Evolutionary conservation across 1,140 invertebrate genomes (phyloP), one percentile per base, ranked within the genome.

Genomic region (Ladona fulva): DNA sequence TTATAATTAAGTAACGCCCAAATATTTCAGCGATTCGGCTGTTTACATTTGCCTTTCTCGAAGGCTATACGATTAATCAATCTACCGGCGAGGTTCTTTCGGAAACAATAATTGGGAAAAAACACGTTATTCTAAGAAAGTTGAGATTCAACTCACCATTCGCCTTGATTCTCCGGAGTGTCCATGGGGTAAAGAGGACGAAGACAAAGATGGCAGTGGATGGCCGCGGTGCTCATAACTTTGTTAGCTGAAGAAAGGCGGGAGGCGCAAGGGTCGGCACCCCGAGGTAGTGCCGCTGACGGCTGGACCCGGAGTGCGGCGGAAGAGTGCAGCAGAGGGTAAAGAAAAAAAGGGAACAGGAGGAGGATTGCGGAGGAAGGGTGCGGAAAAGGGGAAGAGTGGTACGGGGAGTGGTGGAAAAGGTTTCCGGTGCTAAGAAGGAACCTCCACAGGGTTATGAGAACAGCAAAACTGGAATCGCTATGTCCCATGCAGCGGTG

Each of bases 381-480:
- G 52, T 16, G 52, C 52, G 52, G n/a, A 66, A 66, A 22, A 6
- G n/a, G 52, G 19, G 44, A 52, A 19, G 44, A 19, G 12, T 22
- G 52, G 52, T 19, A 12, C 16, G 52, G 52, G 16, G 52, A 3
- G n/a, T 16, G 52, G 16, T 3, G 52, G n/a, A 66, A 22, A 66
- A 16, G 52, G 52, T 12, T 66, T 16, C 16, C 52, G 52, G 52
- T 16, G 52, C 52, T 66, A 3, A 66, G 52, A 22, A 66, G 74
- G 74, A 75, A 25, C 8, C 37, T 25, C 86, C 87, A 87, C 81
- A 88, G 84, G 80, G 84, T 88, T 81, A 86, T 84, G 83, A 87
- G 82, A 81, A 87, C 81, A 80, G 86, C 84, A 82, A 88, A 87
- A 84, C 86, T 88, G 79, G 87, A 86, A 82, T 88, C 86, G 81